Conservation (phyloP, 2,888 invertebrate species). For the Standfussiana lucernea region DNA sequence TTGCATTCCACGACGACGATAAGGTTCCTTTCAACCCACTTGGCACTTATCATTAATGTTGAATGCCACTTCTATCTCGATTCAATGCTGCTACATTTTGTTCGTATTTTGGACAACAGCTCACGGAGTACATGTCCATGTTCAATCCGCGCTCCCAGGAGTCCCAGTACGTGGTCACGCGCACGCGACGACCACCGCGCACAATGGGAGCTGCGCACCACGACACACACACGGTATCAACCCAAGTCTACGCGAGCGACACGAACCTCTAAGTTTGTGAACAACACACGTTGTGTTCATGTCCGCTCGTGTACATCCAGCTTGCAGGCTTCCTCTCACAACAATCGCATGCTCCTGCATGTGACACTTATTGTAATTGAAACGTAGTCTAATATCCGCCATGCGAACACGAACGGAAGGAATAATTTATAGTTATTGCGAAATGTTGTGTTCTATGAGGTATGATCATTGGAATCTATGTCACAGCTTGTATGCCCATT, state of each 20-base stretch:
- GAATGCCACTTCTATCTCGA: neutral
- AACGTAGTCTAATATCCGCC: constrained; percentile 13
- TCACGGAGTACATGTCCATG: constrained; percentile 9
- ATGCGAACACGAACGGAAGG: constrained; percentile 30
- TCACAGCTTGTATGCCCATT: constrained; percentile 56
- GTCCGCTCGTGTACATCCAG: neutral
- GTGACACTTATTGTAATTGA: constrained; percentile 34
- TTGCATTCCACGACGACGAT: constrained; percentile 1
- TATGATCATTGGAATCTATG: constrained; percentile 62
- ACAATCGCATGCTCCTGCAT: constrained; percentile 17
- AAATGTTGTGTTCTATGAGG: constrained; percentile 47
- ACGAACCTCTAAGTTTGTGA: neutral
- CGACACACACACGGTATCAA: constrained; percentile 14
- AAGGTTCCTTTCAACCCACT: neutral
- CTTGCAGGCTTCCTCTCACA: constrained; percentile 11
- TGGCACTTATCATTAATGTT: neutral
- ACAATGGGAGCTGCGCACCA: constrained; percentile 31
- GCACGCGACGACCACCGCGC: neutral
- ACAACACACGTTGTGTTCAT: neutral
- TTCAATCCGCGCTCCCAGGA: neutral
- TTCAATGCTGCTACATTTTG: constrained; percentile 2
- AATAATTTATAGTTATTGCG: constrained; percentile 37
- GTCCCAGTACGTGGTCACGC: constrained; percentile 39
- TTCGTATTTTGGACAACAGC: constrained; percentile 25
- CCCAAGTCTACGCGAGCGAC: neutral